These are phyloP conservation scores for Brachyopa scutellaris DNA, from an alignment of 2,888 invertebrate species.

Conservation along the genomic window DNA sequence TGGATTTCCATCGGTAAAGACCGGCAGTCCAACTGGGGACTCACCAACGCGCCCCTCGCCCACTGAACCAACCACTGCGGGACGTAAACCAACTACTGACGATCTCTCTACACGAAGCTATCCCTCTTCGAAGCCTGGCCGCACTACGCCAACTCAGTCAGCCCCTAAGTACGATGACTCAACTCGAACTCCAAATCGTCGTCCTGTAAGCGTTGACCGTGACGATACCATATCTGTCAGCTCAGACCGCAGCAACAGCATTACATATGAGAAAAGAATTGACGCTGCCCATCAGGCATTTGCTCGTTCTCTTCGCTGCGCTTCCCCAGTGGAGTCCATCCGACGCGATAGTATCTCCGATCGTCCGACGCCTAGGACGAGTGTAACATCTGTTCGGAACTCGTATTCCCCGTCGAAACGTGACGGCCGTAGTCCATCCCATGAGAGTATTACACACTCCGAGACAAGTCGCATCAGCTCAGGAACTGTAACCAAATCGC, in stretches of 20 bases:
- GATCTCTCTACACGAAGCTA: conserved; percentile 76
- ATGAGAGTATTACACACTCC: conserved; percentile 79
- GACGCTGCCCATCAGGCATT: conserved; percentile 90
- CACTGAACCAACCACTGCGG: conserved; percentile 15
- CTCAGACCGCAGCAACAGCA: conserved; percentile 54
- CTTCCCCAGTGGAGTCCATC: conserved; percentile 84
- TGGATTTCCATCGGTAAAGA: conserved; percentile 66
- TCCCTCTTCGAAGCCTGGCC: conserved; percentile 75
- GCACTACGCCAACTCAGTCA: conserved; percentile 50
- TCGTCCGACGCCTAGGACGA: conserved; percentile 78
- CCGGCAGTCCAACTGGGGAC: conserved; percentile 37
- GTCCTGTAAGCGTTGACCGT: conserved; percentile 45
- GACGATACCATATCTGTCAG: conserved; percentile 52
- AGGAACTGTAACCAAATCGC: conserved; percentile 77
- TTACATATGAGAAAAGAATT: conserved; percentile 76
- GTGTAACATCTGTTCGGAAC: conserved; percentile 77
- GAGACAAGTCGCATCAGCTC: conserved; percentile 80
- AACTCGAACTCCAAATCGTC: conserved; percentile 15
- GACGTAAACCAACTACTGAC: conserved; percentile 49
- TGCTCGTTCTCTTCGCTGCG: conserved; percentile 87
- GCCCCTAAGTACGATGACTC: conserved; percentile 75
- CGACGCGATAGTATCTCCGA: conserved; percentile 82
- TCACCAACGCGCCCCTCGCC: conserved; percentile 43
- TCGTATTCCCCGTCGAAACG: conserved; percentile 74
- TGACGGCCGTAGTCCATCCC: conserved; percentile 79